Conservation (phyloP, 2,113 vertebrate genomes). For the Datnioides undecimradiatus region DNA sequence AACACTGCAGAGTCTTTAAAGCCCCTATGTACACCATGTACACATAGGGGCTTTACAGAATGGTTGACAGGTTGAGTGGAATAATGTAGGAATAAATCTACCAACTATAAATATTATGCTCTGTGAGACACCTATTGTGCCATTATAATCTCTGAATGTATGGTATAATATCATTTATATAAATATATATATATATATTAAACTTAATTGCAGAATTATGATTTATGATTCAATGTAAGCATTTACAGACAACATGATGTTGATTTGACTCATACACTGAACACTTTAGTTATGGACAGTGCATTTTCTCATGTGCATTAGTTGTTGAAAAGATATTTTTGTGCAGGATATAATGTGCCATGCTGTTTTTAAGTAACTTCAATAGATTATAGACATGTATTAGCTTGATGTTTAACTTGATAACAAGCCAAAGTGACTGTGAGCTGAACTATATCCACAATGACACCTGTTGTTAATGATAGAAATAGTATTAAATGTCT, state of each 20-base stretch:
- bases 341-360: background rate
- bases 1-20: background rate
- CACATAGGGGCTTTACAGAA: background rate
- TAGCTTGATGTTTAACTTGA: slow-evolving; percentile 11
- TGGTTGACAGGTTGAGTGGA: background rate
- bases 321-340: background rate
- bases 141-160: slow-evolving; percentile 59
- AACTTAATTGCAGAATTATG: background rate
- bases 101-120: background rate
- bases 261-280: slow-evolving; percentile 32
- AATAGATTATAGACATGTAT: background rate
- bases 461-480: background rate
- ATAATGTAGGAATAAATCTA: background rate
- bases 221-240: background rate
- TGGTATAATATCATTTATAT: background rate
- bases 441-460: background rate
- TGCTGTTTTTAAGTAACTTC: background rate
- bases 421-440: slow-evolving; percentile 53
- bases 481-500: background rate
- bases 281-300: background rate
- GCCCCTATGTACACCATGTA: background rate
- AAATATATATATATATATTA: background rate
- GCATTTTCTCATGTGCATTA: slow-evolving; percentile 3
- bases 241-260: background rate
- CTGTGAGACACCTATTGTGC: slow-evolving; percentile 53